These are phyloP conservation scores for Tokudaia muenninki DNA, from an alignment of 2,797 vertebrate genomes.

Conservation along the genomic window DNA sequence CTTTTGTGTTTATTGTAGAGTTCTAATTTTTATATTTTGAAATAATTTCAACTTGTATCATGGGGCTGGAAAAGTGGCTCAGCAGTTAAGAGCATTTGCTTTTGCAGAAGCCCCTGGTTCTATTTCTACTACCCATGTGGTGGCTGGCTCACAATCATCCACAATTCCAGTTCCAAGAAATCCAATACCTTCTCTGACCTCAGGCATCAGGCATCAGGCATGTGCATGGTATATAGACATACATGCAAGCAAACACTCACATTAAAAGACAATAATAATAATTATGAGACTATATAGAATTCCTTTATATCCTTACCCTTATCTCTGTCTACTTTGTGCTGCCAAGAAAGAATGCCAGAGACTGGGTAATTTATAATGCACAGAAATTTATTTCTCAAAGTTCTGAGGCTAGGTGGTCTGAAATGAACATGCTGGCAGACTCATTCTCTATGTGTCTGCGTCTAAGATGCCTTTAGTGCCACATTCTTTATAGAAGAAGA, in stretches of 20 bases:
- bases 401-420: neutral
- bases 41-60: constrained; percentile 55
- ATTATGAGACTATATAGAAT: constrained; percentile 29
- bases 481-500: neutral
- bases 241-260: neutral
- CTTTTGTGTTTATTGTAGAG: neutral
- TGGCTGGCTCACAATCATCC: neutral
- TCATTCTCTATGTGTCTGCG: neutral
- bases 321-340: neutral
- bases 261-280: neutral
- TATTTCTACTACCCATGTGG: neutral
- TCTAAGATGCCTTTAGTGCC: neutral
- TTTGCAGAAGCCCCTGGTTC: neutral
- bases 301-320: neutral
- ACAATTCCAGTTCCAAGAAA: neutral
- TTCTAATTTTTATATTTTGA: constrained; percentile 52
- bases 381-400: neutral
- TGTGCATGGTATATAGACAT: neutral
- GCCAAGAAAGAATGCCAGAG: neutral
- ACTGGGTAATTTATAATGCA: neutral
- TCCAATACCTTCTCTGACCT: neutral
- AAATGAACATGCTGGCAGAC: neutral
- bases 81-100: neutral
- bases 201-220: neutral
- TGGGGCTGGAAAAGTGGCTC: neutral